These are phyloP conservation scores for Pangasianodon gigas DNA, from an alignment of 2,113 vertebrate species.

Conservation along the genomic window DNA sequence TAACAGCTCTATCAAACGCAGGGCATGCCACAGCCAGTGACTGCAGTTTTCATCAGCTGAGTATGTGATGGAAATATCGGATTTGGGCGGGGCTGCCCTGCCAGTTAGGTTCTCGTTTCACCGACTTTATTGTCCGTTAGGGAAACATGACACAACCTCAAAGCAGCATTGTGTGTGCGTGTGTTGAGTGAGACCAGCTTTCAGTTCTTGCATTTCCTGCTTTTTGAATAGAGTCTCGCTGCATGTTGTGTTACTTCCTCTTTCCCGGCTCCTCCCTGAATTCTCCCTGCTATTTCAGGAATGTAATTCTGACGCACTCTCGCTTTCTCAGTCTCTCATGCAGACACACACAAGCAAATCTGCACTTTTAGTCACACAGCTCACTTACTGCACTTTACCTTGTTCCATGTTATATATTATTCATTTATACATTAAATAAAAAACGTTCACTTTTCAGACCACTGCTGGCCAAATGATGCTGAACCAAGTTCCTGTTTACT, in stretches of 20 bases:
- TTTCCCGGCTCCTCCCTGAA: constrained; percentile 52
- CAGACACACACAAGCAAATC: constrained; percentile 16
- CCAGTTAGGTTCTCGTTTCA: neutral
- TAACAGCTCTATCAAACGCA: constrained; percentile 39
- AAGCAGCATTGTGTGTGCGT: constrained; percentile 1
- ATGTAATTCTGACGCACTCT: constrained; percentile 59
- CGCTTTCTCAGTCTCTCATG: constrained; percentile 6
- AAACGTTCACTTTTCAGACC: neutral
- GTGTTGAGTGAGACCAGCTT: neutral
- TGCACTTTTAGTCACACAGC: neutral
- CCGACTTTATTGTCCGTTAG: neutral
- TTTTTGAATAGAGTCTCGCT: neutral
- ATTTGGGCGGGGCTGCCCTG: neutral
- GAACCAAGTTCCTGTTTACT: constrained; percentile 3
- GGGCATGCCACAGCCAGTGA: constrained; percentile 4
- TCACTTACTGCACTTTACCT: constrained; percentile 6
- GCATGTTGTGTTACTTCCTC: constrained; percentile 52
- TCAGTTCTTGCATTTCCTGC: neutral
- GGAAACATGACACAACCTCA: neutral
- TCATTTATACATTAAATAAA: neutral
- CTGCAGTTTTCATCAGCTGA: constrained; percentile 12
- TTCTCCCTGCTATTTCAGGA: constrained; percentile 68
- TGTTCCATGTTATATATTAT: neutral
- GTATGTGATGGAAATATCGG: neutral
- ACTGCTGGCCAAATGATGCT: neutral